These are phyloP conservation scores for Subacronicta megacephala DNA, from an alignment of 2,888 invertebrate species.

Conservation along the genomic window DNA sequence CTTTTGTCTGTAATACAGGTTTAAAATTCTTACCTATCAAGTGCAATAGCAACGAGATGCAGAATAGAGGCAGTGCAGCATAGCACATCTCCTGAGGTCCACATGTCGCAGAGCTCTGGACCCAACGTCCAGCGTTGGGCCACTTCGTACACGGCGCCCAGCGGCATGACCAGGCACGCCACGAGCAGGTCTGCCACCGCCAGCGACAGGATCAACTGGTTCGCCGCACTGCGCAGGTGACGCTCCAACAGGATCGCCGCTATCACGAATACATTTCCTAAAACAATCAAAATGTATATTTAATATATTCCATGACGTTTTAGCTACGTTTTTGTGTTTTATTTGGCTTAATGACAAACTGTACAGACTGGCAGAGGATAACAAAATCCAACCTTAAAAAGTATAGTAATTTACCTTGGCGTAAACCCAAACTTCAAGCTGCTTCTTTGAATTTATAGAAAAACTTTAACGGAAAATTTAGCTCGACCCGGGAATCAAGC, in stretches of 20 bases:
- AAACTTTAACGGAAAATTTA: too few species aligned
- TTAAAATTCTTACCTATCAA: conserved; percentile 91
- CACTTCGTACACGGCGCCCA: conserved; percentile 94
- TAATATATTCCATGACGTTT: too few species aligned
- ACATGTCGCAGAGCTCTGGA: conserved; percentile 97
- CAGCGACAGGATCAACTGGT: conserved; percentile 96
- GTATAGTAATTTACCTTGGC: too few species aligned
- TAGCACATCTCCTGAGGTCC: conserved; percentile 97
- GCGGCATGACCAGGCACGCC: conserved; percentile 94
- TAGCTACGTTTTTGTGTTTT: too few species aligned
- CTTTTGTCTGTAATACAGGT: background rate
- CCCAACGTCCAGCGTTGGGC: conserved; percentile 95
- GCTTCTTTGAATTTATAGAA: too few species aligned
- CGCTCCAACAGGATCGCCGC: conserved; percentile 96
- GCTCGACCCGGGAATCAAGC: too few species aligned
- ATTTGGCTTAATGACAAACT: too few species aligned
- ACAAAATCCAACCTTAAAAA: too few species aligned
- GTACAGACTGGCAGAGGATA: too few species aligned
- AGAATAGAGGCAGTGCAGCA: conserved; percentile 96
- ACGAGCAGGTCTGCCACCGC: conserved; percentile 98
- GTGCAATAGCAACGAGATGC: conserved; percentile 94
- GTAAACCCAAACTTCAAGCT: too few species aligned
- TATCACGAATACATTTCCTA: conserved; percentile 98
- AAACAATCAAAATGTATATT: too few species aligned
- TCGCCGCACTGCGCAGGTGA: conserved; percentile 96